Conservation (phyloP, 35 echinoderm and acorn worm genomes). For the Lytechinus pictus region DNA sequence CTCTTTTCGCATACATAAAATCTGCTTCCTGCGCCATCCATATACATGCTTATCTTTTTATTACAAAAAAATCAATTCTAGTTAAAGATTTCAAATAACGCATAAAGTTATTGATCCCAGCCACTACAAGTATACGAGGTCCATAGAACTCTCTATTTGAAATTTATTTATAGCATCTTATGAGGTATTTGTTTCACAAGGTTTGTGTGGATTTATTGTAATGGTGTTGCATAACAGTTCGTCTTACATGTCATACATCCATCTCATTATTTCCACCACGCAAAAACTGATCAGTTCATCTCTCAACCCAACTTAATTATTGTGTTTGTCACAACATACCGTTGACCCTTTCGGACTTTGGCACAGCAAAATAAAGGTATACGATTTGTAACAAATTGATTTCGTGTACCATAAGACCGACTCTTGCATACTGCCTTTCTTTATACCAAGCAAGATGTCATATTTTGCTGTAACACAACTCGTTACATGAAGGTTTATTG, state of each 20-base stretch:
- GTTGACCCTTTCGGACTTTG: neutral
- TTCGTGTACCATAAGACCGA: neutral
- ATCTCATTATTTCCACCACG: neutral
- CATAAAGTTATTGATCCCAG: slow-evolving; percentile 8
- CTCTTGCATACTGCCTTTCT: neutral
- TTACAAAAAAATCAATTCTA: neutral
- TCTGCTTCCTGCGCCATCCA: neutral
- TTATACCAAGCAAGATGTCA: neutral
- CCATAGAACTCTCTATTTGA: neutral
- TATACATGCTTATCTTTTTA: neutral
- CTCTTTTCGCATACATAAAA: neutral
- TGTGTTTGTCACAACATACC: neutral
- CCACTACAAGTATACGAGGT: neutral
- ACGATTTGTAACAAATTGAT: neutral
- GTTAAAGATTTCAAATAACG: neutral
- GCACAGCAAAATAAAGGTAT: neutral
- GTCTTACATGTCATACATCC: neutral
- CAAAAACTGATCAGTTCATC: neutral
- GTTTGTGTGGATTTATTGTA: neutral
- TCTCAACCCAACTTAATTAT: neutral
- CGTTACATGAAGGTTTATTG: too few species aligned
- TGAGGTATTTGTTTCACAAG: neutral
- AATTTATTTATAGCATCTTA: neutral
- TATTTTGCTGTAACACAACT: neutral
- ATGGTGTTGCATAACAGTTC: neutral